Evolutionary conservation across 2,888 invertebrate genomes (phyloP), one percentile per base, ranked within the genome.

Genomic region (Deilephila porcellus): DNA sequence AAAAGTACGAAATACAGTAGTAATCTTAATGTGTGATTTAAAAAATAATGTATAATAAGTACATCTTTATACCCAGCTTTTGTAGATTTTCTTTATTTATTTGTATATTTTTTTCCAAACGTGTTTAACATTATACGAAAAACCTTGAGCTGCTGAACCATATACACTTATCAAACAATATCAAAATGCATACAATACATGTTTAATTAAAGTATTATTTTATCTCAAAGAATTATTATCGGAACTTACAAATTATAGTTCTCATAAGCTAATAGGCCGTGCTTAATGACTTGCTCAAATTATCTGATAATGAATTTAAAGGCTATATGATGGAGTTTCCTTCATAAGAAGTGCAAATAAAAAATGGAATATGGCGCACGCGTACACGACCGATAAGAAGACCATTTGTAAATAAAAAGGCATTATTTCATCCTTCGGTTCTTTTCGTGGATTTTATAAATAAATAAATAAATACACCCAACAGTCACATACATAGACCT

Each of bases 301-400:
- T 37, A 63, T 37, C 37, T 45, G 64, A 64, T 64, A 64, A 64
- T 45, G 34, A 19, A 19, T 62, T 32, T 34, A 37, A 45, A 64
- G 64, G 45, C 20, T 64, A 20, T 64, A 45, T n/a, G 34, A 7
- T 45, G n/a, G 34, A 19, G 63, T 37, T 63, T 37, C n/a, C 37
- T 64, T 6, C 4, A 5, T 56, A n/a, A 56, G n/a, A 4, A 19
- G 19, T 6, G 56, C 56, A 56, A 56, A 56, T n/a, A 56, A 56
- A 56, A n/a, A 5, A 4, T 19, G 19, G 1, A n/a, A n/a, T n/a
- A 14, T n/a, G n/a, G 56, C 7, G 56, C 56, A 56, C 56, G 56
- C n/a, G 56, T n/a, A n/a, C n/a, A 45, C 14, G 56, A n/a, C 56
- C 56, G 56, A 56, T 56, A 56, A 56, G 56, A 56, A n/a, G 19